Base-by-base conservation (phyloP, 2,797 vertebrate genomes). In the Phataginus tetradactyla region DNA sequence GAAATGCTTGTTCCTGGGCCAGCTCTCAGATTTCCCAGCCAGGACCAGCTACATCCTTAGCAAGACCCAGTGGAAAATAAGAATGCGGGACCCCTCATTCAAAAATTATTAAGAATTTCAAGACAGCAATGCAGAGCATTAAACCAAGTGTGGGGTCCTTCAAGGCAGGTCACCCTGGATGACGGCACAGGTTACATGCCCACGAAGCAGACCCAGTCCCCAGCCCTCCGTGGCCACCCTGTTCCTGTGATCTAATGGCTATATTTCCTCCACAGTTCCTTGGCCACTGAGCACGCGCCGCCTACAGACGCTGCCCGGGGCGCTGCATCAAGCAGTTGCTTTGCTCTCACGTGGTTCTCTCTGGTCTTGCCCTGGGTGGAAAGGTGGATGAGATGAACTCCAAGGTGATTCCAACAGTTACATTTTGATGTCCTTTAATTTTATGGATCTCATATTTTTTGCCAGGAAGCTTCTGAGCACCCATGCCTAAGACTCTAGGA, bases 261-360 rank as follows among this genome's bases (percentile, higher is more conserved):
- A 0, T 11, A 3, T 71, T 49, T 64, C 29, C 80, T 45, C 6
- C 7, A 1, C 15, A 0, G 2, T 57, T 27, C n/a, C 83, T 57
- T 7, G 12, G 25, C 42, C 72, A 0, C 34, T 51, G 1, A 68
- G 49, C 69, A 59, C 42, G 9, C 72, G 32, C 51, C 6, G 9
- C 55, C 55, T 13, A 5, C 55, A 0, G 1, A 21, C 3, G 11
- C 61, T 2, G 4, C 71, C 4, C 8, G 1, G 45, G n/a, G 37
- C 37, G 0, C 34, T 3, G 7, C 2, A 29, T 12, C 0, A 0
- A 55, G 42, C 0, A 0, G 6, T 2, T 6, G 6, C 21, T 34
- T 7, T 18, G 21, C 18, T 75, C 51, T 59, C 66, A 13, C 15
- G 1, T 27, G 49, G 45, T 3, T 69, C 78, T 53, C 49, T 45